Conservation (phyloP, 2,888 invertebrate species). For the Epirrita christyi region DNA sequence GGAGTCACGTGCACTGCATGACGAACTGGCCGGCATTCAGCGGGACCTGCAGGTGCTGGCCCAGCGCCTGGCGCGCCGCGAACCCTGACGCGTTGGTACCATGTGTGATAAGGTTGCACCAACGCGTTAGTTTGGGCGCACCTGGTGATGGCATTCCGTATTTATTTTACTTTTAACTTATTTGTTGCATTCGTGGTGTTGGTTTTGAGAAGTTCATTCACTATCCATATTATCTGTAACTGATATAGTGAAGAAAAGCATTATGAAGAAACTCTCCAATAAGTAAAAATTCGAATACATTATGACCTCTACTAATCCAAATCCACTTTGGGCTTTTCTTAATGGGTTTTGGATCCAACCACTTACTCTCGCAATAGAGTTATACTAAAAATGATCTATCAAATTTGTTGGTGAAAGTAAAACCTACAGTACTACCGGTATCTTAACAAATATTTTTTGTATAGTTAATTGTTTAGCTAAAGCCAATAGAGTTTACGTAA, state of each 20-base stretch:
- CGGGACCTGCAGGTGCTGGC: slow-evolving; percentile 83
- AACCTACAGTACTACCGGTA: too few relatives aligned
- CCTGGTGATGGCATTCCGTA: slow-evolving; percentile 20
- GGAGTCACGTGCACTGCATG: slow-evolving; percentile 75
- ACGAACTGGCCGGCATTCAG: slow-evolving; percentile 77
- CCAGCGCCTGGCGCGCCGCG: slow-evolving; percentile 69
- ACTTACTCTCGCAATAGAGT: too few relatives aligned
- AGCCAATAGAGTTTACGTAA: neutral
- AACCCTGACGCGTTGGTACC: slow-evolving; percentile 78
- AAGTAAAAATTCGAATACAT: too few relatives aligned
- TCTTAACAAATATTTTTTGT: too few relatives aligned
- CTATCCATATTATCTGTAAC: neutral
- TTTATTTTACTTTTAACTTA: neutral
- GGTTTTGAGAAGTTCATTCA: neutral
- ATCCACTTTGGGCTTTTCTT: too few relatives aligned
- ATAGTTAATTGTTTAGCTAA: neutral
- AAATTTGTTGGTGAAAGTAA: too few relatives aligned
- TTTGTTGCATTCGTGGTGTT: neutral
- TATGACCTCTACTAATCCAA: too few relatives aligned
- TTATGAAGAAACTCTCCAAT: neutral
- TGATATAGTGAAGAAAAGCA: neutral
- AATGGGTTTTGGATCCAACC: too few relatives aligned
- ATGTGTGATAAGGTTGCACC: slow-evolving; percentile 41
- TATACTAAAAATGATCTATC: too few relatives aligned
- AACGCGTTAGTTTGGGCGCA: slow-evolving; percentile 25